Conservation (phyloP, 2,113 vertebrate genomes). For the Charina bottae region DNA sequence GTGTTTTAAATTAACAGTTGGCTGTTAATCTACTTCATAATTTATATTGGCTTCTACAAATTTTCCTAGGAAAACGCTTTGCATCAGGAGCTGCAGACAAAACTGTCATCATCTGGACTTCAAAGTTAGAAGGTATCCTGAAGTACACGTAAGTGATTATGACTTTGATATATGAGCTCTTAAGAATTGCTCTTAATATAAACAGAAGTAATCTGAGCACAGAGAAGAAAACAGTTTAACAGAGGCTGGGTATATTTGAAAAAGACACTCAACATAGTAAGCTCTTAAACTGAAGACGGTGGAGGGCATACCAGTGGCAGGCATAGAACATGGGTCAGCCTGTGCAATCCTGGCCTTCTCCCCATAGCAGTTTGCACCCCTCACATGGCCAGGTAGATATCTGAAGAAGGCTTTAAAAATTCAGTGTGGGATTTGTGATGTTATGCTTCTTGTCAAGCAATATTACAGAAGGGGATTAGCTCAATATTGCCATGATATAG, state of each 20-base stretch:
- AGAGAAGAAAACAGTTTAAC: neutral
- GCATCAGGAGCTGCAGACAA: constrained; percentile 98
- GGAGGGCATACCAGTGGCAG: neutral
- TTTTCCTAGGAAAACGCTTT: constrained; percentile 89
- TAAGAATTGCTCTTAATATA: neutral
- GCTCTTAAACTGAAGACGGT: neutral
- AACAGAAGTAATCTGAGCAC: neutral
- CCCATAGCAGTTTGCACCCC: neutral
- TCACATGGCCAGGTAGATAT: neutral
- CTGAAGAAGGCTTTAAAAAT: neutral
- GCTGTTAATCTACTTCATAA: constrained; percentile 41
- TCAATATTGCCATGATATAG: neutral
- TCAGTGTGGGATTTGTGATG: neutral
- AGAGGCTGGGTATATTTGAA: neutral
- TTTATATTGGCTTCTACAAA: constrained; percentile 52
- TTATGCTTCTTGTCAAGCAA: neutral
- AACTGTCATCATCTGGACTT: constrained; percentile 98
- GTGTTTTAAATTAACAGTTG: constrained; percentile 43
- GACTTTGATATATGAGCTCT: neutral
- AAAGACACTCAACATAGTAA: neutral
- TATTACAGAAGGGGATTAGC: neutral
- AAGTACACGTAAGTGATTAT: constrained; percentile 92
- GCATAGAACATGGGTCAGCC: neutral
- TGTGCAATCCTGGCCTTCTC: neutral
- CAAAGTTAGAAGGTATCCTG: constrained; percentile 96